These are phyloP conservation scores for Oasisia sp. DNA, from an alignment of 2,888 invertebrate species.

Conservation along the genomic window DNA sequence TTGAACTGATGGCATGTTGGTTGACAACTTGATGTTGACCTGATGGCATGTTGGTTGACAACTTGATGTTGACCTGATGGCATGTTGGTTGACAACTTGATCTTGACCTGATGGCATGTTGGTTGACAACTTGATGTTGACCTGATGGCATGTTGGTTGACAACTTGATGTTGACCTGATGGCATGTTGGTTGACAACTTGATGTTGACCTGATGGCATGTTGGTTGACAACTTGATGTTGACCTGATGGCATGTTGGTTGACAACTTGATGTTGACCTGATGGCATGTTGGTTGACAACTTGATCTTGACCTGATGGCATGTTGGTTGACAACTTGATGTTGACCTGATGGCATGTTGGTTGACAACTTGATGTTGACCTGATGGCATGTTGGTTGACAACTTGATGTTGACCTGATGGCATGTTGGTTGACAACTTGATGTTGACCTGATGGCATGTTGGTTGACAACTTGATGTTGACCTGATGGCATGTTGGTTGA, in stretches of 20 bases:
- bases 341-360: not conserved
- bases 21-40: not conserved
- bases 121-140: not conserved
- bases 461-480: not conserved
- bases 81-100: not conserved
- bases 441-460: not conserved
- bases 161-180: not conserved
- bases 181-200: not conserved
- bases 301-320: not conserved
- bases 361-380: not conserved
- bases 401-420: not conserved
- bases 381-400: not conserved
- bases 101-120: not conserved
- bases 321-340: not conserved
- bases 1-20: not conserved
- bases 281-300: not conserved
- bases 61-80: not conserved
- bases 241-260: not conserved
- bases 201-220: not conserved
- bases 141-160: not conserved
- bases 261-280: not conserved
- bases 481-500: not conserved
- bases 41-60: not conserved
- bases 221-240: not conserved
- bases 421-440: not conserved